Evolutionary conservation across 2,113 vertebrate genomes (phyloP).

Genomic region (Bujurquina vittata): DNA sequence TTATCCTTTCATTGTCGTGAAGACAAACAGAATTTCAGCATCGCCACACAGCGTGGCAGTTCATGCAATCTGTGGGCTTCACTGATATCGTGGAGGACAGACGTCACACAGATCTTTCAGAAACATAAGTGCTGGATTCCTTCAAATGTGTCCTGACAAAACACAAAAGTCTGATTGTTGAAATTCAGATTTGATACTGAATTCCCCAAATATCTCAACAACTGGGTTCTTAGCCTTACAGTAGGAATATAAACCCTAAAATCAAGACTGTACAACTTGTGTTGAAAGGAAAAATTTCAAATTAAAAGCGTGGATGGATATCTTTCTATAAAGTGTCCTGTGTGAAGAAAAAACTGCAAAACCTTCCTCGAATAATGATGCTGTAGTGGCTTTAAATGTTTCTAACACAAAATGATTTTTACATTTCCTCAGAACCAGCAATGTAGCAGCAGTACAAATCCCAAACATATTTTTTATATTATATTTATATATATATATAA

Average conservation of each 20-base stretch:
- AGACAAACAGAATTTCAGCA: conserved; percentile 48
- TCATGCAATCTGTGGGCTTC: conserved; percentile 21
- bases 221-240: background rate
- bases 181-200: conserved; percentile 36
- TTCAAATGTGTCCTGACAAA: conserved; percentile 11
- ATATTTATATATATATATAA: too few species aligned
- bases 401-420: too few species aligned
- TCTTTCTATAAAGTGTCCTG: fast-evolving
- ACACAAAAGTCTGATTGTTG: conserved; percentile 17
- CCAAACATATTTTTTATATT: too few species aligned
- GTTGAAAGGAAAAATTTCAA: background rate
- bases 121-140: conserved; percentile 2
- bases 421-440: background rate
- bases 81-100: conserved; percentile 13
- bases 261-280: background rate
- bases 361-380: background rate
- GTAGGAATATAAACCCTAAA: background rate
- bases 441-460: background rate
- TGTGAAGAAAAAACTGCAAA: background rate
- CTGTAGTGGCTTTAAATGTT: background rate
- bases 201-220: conserved; percentile 11
- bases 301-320: background rate
- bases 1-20: conserved; percentile 3
- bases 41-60: background rate
- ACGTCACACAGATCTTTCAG: background rate